phyloP scores from a whole-genome alignment of 2,113 vertebrate genomes.

The Oreotrochilus melanogaster region DNA sequence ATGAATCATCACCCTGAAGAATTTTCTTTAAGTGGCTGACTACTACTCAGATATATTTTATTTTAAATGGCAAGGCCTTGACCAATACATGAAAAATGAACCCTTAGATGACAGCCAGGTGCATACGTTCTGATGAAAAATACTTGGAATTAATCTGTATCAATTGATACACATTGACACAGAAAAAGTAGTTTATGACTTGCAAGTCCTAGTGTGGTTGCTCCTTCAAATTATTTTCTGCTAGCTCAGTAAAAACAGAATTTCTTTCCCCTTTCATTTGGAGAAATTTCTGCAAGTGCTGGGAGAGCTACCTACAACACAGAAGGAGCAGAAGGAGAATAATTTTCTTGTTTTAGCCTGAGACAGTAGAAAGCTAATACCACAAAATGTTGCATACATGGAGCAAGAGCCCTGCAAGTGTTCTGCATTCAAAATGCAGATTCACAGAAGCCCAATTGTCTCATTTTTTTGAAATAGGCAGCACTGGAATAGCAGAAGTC shows the following conservation, averaged over 20 bases:
- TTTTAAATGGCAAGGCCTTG: not conserved
- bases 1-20: slow-evolving; percentile 7
- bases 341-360: not conserved
- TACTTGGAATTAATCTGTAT: not conserved
- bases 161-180: not conserved
- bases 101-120: not conserved
- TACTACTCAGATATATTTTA: not conserved
- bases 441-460: slow-evolving; percentile 62
- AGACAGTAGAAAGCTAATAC: not conserved
- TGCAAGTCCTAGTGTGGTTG: not conserved
- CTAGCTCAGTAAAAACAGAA: not conserved
- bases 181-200: not conserved
- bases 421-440: slow-evolving; percentile 57
- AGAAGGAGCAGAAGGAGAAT: not conserved
- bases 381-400: slow-evolving; percentile 52
- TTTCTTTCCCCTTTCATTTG: not conserved
- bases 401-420: slow-evolving; percentile 38
- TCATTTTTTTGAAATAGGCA: slow-evolving; percentile 26
- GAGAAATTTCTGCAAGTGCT: not conserved
- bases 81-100: not conserved
- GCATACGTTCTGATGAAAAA: not conserved
- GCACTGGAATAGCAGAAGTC: slow-evolving; percentile 51
- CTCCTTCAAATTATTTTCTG: not conserved
- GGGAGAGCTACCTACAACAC: not conserved
- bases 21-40: not conserved